These are phyloP conservation scores for Ctenopoma multispine DNA, from an alignment of 2,797 vertebrate species.

Conservation along the genomic window DNA sequence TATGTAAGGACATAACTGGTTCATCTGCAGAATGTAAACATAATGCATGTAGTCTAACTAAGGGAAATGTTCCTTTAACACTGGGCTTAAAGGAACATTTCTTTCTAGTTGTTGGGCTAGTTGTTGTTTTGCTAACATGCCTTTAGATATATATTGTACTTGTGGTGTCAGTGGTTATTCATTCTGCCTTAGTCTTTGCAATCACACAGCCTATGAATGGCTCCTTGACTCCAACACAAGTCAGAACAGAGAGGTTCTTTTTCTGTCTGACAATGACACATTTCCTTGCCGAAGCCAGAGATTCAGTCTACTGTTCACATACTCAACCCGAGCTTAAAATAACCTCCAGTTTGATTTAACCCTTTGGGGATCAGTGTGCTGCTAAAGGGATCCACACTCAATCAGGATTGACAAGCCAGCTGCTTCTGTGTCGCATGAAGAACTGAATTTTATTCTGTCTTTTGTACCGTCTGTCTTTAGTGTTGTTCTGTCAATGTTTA, in stretches of 20 bases:
- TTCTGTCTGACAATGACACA: slow-evolving; percentile 64
- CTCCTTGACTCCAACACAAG: slow-evolving; percentile 25
- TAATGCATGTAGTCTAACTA: neutral
- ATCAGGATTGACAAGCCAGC: slow-evolving; percentile 63
- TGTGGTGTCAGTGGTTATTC: neutral
- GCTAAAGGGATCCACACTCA: slow-evolving; percentile 68
- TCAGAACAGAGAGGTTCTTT: slow-evolving; percentile 57
- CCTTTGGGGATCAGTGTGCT: slow-evolving; percentile 62
- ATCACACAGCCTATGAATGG: slow-evolving; percentile 15
- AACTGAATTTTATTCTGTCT: slow-evolving; percentile 36
- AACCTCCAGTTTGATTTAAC: slow-evolving; percentile 80
- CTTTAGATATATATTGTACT: neutral
- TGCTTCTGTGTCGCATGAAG: slow-evolving; percentile 46
- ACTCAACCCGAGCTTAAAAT: slow-evolving; percentile 78
- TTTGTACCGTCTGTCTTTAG: slow-evolving; percentile 1
- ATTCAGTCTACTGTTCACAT: slow-evolving; percentile 66
- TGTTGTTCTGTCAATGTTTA: neutral
- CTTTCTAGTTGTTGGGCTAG: too few species aligned
- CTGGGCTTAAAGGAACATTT: too few species aligned
- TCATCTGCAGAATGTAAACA: slow-evolving; percentile 37
- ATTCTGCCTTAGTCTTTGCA: slow-evolving; percentile 5
- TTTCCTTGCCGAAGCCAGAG: slow-evolving; percentile 64
- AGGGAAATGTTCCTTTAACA: neutral
- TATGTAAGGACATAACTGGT: slow-evolving; percentile 31
- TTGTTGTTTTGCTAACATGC: slow-evolving; percentile 16